Evolutionary conservation across 2,113 vertebrate species (phyloP).

Genomic region (Phrynocephalus versicolor): DNA sequence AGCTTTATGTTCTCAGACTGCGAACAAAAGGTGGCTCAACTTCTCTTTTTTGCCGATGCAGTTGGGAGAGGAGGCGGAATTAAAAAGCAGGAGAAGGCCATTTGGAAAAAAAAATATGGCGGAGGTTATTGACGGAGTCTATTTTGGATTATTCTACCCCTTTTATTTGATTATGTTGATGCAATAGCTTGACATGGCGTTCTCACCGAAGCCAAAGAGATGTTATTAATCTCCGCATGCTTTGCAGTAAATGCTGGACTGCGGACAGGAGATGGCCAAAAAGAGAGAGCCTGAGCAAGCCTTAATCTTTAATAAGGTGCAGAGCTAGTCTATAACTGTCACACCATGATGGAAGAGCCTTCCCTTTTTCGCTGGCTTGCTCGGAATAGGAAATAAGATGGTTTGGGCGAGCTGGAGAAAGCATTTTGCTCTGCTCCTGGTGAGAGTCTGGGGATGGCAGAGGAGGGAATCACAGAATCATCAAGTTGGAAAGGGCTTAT

Average conservation of each 20-base stretch:
- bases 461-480: background rate
- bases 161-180: constrained; percentile 22
- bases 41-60: background rate
- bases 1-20: background rate
- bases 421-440: constrained; percentile 47
- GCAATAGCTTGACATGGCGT: constrained; percentile 3
- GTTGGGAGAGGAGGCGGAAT: background rate
- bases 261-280: constrained; percentile 66
- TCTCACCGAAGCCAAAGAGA: constrained; percentile 45
- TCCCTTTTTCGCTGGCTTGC: constrained; percentile 66
- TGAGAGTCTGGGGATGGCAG: constrained; percentile 7
- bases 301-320: constrained; percentile 82
- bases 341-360: constrained; percentile 69
- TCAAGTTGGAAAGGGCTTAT: too few relatives aligned
- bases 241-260: constrained; percentile 69
- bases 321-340: constrained; percentile 79
- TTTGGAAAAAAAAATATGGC: background rate
- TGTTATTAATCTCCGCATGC: constrained; percentile 64
- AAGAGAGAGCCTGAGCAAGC: constrained; percentile 70
- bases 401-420: constrained; percentile 51
- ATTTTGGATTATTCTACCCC: background rate
- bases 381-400: constrained; percentile 71
- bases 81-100: too few relatives aligned
- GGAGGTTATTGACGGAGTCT: background rate
- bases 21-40: background rate